phyloP scores from a whole-genome alignment of 2,888 invertebrate species.

The Brachylomia viminalis region DNA sequence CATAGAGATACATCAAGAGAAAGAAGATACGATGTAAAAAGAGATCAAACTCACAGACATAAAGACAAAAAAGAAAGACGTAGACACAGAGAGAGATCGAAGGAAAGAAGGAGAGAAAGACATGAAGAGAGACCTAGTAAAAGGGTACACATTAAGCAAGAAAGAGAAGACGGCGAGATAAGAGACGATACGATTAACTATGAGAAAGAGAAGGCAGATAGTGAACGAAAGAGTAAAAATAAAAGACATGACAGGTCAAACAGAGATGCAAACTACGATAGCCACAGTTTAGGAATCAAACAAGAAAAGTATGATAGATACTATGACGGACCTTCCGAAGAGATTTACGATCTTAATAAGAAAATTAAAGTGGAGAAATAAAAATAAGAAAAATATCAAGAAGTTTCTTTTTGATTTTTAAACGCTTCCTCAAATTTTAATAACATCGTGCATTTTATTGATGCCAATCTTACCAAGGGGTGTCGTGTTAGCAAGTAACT shows the following conservation, averaged over 20 bases:
- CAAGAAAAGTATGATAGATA: conserved; percentile 41
- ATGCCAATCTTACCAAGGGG: too few relatives aligned
- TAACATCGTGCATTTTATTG: background rate
- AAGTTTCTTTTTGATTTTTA: background rate
- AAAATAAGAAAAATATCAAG: background rate
- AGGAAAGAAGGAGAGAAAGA: conserved; percentile 32
- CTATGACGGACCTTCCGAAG: conserved; percentile 29
- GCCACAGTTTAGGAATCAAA: conserved; percentile 13
- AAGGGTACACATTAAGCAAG: conserved; percentile 32
- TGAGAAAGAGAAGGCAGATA: conserved; percentile 6
- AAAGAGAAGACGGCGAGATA: conserved; percentile 17
- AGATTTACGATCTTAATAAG: conserved; percentile 44
- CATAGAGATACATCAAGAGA: conserved; percentile 11
- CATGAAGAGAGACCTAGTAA: conserved; percentile 20
- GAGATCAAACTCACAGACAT: conserved; percentile 25
- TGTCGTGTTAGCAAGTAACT: too few relatives aligned
- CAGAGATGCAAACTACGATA: conserved; percentile 8
- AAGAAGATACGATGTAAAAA: conserved; percentile 16
- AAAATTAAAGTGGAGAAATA: conserved; percentile 53
- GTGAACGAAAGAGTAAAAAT: conserved; percentile 1
- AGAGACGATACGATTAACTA: conserved; percentile 4
- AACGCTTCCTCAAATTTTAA: background rate
- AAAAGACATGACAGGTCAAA: conserved; percentile 16
- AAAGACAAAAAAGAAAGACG: conserved; percentile 42
- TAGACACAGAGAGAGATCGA: conserved; percentile 39